A percentile compares a stretch with the other conserved stretches of the same genome.
These are phyloP conservation scores for Dendrocopos noguchii DNA, from an alignment of 2,113 vertebrate genomes.

Conservation along the genomic window DNA sequence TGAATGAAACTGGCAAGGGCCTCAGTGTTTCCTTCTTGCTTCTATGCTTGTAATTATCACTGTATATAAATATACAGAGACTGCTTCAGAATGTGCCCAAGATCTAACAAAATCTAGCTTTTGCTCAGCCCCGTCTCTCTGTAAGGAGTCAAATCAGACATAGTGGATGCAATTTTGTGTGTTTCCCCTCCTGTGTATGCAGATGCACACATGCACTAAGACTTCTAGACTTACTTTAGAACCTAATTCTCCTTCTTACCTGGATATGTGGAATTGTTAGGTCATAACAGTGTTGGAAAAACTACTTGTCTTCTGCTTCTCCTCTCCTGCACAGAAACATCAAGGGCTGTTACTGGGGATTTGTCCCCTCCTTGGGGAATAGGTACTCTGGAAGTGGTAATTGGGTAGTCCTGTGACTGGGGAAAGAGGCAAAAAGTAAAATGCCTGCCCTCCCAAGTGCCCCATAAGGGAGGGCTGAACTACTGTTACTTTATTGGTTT, in stretches of 20 bases:
- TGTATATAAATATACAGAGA: conserved; percentile 54
- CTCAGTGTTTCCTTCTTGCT: conserved; percentile 71
- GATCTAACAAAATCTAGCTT: conserved; percentile 38
- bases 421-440: not conserved
- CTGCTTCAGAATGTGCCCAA: conserved; percentile 43
- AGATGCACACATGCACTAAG: rapidly evolving
- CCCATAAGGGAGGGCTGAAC: rapidly evolving
- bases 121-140: not conserved
- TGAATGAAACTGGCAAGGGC: conserved; percentile 73
- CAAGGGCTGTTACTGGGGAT: not conserved
- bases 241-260: not conserved
- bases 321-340: not conserved
- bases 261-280: not conserved
- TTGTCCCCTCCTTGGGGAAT: not conserved
- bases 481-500: not conserved
- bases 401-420: rapidly evolving
- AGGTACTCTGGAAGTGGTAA: not conserved
- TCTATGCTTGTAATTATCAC: conserved; percentile 68
- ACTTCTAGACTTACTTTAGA: not conserved
- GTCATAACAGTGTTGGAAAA: not conserved
- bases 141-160: not conserved
- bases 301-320: not conserved
- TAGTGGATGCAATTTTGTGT: rapidly evolving
- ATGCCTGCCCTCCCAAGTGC: not conserved
- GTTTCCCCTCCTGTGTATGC: not conserved